Base-by-base conservation (phyloP, 2,113 vertebrate genomes). In the Prolemur simus region DNA sequence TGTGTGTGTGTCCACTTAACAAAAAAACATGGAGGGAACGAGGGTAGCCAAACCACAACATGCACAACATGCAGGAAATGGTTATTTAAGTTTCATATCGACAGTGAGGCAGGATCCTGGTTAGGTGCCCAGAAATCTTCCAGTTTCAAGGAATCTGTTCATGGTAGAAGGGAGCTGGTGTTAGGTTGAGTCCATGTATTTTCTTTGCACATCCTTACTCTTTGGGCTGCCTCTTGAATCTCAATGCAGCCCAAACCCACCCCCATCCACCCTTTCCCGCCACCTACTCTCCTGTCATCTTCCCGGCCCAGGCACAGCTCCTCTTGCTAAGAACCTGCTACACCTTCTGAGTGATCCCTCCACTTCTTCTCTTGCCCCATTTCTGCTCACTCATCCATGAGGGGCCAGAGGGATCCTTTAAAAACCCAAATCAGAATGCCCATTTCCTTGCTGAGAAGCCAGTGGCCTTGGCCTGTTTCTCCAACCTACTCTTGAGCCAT, bases 181-280 rank as follows among this genome's bases (percentile, higher is more conserved):
- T 37, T 60, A 54, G 68, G 87, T 54, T 80, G 86, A 83, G 64
- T 85, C 42, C 21, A 21, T 34, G 73, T 71, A 27, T 81, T 94
- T 89, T 81, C 56, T 83, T 78, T 60, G 34, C 93, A 78, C 27
- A 25, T 58, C 82, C 60, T 87, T 18, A 21, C 34, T 54, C 27
- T 73, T 42, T 78, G 94, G 95, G 25, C 90, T 74, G 37, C 80
- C 54, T 76, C 42, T 96, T 42, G 82, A 42, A 84, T 93, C 63
- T 92, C 87, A 60, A 20, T 0, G 10, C 20, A 83, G 69, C 82
- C 74, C 58, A 80, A 82, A 69, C 20, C 49, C 6, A 20, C 64
- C 69, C 84, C 6, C 4, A 49, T 37, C 29, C 42, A 23, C 27
- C 15, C 15, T 45, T 54, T 91, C 73, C 92, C 0, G 0, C 45